phyloP scores from a whole-genome alignment of 1,140 invertebrate species.

The Tetragnatha versicolor region DNA sequence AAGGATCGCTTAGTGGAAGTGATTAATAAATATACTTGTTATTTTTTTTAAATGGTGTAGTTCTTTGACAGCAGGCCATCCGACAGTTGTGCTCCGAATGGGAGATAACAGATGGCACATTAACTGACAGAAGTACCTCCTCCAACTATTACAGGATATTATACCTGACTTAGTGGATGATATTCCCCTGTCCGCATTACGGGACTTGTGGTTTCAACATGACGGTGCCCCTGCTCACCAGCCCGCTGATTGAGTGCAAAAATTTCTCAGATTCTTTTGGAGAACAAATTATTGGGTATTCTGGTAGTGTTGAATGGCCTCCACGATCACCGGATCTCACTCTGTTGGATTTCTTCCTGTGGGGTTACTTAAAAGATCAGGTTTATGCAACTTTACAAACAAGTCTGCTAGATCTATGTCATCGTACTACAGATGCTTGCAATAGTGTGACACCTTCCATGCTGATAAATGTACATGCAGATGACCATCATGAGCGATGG shows the following conservation, averaged over 20 bases:
- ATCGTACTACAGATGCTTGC: background rate
- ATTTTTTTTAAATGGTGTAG: too few species aligned
- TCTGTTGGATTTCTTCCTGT: too few species aligned
- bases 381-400: background rate
- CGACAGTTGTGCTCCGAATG: too few species aligned
- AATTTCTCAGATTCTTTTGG: background rate
- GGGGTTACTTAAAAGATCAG: constrained; percentile 44
- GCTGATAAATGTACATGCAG: background rate
- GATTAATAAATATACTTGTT: too few species aligned
- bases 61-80: too few species aligned
- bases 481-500: background rate
- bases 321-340: constrained; percentile 33
- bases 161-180: background rate
- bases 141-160: background rate
- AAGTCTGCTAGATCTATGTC: background rate
- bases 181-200: background rate
- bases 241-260: background rate
- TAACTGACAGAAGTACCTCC: background rate
- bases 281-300: background rate
- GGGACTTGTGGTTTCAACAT: background rate
- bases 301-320: constrained; percentile 20
- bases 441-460: constrained; percentile 5
- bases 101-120: too few species aligned
- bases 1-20: background rate
- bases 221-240: background rate